Percentiles rank a stretch among this genome's conserved stretches.
These are phyloP conservation scores for Drosophila cognata DNA, from an alignment of 2,888 invertebrate species.

Conservation along the genomic window DNA sequence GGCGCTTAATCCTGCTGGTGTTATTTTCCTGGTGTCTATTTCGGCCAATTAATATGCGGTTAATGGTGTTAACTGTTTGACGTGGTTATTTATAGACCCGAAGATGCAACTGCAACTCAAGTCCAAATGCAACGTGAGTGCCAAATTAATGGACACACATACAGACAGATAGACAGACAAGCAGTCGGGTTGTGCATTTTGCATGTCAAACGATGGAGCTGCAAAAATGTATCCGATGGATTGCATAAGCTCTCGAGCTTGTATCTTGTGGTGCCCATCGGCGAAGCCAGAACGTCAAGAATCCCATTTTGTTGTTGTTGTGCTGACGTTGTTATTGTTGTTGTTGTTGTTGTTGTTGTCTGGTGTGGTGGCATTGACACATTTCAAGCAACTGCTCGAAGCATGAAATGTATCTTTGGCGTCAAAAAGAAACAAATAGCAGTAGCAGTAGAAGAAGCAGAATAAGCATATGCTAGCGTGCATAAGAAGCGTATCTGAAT, in stretches of 20 bases:
- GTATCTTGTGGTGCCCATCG: constrained; percentile 24
- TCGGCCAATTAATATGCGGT: constrained; percentile 81
- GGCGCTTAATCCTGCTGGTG: constrained; percentile 62
- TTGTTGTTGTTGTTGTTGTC: constrained; percentile 14
- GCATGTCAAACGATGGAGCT: constrained; percentile 68
- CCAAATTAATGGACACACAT: constrained; percentile 47
- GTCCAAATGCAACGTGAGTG: constrained; percentile 57
- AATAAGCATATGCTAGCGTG: constrained; percentile 29
- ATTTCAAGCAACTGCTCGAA: constrained; percentile 46
- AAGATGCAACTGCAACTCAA: constrained; percentile 66
- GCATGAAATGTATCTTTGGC: constrained; percentile 35
- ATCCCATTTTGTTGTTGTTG: constrained; percentile 1
- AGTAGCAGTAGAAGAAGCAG: background rate
- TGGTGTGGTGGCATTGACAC: constrained; percentile 49
- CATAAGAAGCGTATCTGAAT: constrained; percentile 58
- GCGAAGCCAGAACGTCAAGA: constrained; percentile 26
- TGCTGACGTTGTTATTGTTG: constrained; percentile 6
- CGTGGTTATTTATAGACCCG: constrained; percentile 73
- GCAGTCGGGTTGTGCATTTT: constrained; percentile 56
- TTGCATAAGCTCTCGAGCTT: constrained; percentile 61
- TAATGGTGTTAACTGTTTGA: constrained; percentile 77
- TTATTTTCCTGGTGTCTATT: constrained; percentile 64
- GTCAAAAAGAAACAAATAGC: constrained; percentile 11
- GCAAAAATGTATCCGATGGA: constrained; percentile 56
- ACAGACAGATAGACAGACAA: constrained; percentile 13